phyloP scores from a whole-genome alignment of 2,113 vertebrate genomes.

The Sciurus niger region DNA sequence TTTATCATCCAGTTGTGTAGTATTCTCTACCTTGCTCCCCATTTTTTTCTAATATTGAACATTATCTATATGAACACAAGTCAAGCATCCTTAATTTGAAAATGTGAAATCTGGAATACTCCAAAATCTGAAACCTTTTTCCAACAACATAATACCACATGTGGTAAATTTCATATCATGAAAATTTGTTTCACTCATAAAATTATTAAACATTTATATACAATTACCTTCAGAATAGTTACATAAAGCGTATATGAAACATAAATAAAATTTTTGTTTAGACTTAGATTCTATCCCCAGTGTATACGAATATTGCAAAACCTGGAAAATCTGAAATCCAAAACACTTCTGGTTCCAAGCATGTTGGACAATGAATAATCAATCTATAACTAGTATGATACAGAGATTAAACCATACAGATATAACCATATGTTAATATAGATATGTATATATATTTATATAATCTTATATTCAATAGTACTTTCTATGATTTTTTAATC shows the following conservation, averaged over 20 bases:
- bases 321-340: too few species aligned
- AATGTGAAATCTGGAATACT: neutral
- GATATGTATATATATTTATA: neutral
- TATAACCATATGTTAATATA: neutral
- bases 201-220: neutral
- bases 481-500: neutral
- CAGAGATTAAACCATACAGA: neutral
- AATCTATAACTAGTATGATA: neutral
- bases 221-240: neutral
- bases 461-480: neutral
- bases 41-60: neutral
- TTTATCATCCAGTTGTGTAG: neutral
- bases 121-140: neutral
- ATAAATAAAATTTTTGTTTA: neutral
- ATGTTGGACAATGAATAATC: neutral
- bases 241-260: too few species aligned
- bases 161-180: too few species aligned
- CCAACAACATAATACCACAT: too few species aligned
- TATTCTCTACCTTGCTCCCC: neutral
- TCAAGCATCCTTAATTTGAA: neutral
- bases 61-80: neutral
- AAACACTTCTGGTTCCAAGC: too few species aligned
- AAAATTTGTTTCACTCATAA: neutral
- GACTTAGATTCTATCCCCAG: neutral
- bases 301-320: too few species aligned